Conservation (phyloP, 2,888 invertebrate genomes). For the Rhyacophila evoluta region DNA sequence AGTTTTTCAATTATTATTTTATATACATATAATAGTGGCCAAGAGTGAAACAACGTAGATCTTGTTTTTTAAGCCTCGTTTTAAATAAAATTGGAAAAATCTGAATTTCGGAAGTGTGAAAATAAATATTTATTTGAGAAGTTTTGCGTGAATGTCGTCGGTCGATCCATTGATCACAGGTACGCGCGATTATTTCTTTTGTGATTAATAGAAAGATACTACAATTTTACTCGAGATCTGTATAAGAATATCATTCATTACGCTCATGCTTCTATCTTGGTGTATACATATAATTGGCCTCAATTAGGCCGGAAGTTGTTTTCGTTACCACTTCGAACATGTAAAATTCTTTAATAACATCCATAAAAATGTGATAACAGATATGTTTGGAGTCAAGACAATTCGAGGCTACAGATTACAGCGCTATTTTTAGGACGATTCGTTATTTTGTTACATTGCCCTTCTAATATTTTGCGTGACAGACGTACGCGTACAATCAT, state of each 20-base stretch:
- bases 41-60: too few relatives aligned
- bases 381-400: not conserved
- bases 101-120: not conserved
- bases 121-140: not conserved
- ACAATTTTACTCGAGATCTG: not conserved
- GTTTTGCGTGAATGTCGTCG: not conserved
- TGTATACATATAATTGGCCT: not conserved
- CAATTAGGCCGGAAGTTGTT: slow-evolving; percentile 18
- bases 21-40: too few relatives aligned
- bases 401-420: not conserved
- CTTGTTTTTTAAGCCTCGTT: too few relatives aligned
- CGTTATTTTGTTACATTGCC: too few relatives aligned
- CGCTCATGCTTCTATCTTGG: not conserved
- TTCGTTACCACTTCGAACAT: not conserved
- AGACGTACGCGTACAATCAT: too few relatives aligned
- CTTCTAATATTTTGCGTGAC: too few relatives aligned
- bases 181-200: not conserved
- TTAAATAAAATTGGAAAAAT: too few relatives aligned
- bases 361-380: not conserved
- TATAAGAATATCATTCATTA: too few relatives aligned
- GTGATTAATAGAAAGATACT: not conserved
- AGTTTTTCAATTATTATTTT: too few relatives aligned
- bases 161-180: not conserved
- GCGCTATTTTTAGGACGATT: too few relatives aligned
- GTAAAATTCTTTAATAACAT: slow-evolving; percentile 2